Conservation (phyloP, 1,140 invertebrate genomes). For the Trachymyrmex septentrionalis region DNA sequence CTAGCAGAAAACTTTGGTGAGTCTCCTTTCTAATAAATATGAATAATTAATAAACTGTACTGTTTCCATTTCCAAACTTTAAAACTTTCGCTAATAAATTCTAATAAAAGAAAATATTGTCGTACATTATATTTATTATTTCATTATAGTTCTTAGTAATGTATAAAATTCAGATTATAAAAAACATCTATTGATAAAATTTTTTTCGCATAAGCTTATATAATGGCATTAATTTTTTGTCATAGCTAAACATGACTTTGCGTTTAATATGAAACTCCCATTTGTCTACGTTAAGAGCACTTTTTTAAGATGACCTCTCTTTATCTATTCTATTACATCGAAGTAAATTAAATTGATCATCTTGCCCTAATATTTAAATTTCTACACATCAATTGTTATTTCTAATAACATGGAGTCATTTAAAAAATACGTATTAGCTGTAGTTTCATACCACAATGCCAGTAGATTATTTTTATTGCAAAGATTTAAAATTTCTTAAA, state of each 20-base stretch:
- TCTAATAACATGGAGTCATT: background rate
- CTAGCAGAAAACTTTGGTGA: background rate
- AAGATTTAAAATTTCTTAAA: background rate
- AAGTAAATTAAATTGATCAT: conserved; percentile 10
- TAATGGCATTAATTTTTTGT: background rate
- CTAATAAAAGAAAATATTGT: background rate
- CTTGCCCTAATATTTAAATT: background rate
- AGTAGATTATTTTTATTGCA: background rate
- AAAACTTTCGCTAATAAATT: conserved; percentile 3
- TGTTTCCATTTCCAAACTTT: background rate
- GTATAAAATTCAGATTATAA: background rate
- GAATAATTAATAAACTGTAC: conserved; percentile 3
- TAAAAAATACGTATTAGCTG: background rate
- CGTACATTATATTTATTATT: background rate
- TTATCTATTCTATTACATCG: background rate
- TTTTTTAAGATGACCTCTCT: background rate
- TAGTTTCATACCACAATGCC: background rate
- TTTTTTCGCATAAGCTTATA: background rate
- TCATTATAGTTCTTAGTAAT: background rate
- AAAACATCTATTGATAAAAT: background rate
- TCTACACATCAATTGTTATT: background rate
- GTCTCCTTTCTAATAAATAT: background rate
- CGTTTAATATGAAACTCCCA: conserved; percentile 8
- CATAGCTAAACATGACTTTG: conserved; percentile 13
- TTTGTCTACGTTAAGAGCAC: background rate